Conservation (phyloP, 92 coral and sea anemone genomes). For the Nematostella vectensis region DNA sequence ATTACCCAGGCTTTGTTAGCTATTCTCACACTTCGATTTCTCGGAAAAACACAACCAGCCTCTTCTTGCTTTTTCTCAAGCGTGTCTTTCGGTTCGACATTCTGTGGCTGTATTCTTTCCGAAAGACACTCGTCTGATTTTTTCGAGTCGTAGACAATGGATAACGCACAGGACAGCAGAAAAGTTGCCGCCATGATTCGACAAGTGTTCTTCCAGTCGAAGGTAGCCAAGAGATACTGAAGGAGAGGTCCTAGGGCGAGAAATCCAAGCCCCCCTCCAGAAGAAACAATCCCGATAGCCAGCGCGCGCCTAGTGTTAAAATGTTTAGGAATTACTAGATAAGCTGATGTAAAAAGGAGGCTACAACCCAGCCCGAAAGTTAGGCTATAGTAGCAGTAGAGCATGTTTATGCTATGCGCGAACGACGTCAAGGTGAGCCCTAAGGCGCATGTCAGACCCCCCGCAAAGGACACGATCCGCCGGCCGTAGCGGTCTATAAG, state of each 20-base stretch:
- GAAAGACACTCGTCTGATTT: background rate
- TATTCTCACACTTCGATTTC: background rate
- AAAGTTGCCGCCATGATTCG: slow-evolving; percentile 29
- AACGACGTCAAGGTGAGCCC: slow-evolving; percentile 45
- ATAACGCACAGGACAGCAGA: slow-evolving; percentile 6
- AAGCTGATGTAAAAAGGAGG: slow-evolving; percentile 24
- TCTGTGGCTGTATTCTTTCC: background rate
- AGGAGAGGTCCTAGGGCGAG: slow-evolving; percentile 32
- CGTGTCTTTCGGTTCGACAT: background rate
- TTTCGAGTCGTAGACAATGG: slow-evolving; percentile 19
- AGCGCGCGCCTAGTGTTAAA: slow-evolving; percentile 27
- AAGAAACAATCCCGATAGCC: slow-evolving; percentile 30
- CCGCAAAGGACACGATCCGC: slow-evolving; percentile 37
- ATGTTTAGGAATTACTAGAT: slow-evolving; percentile 19
- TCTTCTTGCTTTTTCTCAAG: background rate
- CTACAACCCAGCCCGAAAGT: slow-evolving; percentile 40
- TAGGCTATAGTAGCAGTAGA: slow-evolving; percentile 35
- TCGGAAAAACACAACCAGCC: background rate
- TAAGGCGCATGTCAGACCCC: slow-evolving; percentile 33
- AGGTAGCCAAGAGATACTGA: slow-evolving; percentile 16
- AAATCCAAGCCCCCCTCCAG: slow-evolving; percentile 38
- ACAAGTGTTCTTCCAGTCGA: slow-evolving; percentile 24
- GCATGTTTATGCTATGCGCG: slow-evolving; percentile 17
- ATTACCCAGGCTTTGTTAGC: background rate
- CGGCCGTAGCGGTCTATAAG: slow-evolving; percentile 41